Base-by-base conservation (phyloP, 1,140 invertebrate species). In the Papilio machaon region DNA sequence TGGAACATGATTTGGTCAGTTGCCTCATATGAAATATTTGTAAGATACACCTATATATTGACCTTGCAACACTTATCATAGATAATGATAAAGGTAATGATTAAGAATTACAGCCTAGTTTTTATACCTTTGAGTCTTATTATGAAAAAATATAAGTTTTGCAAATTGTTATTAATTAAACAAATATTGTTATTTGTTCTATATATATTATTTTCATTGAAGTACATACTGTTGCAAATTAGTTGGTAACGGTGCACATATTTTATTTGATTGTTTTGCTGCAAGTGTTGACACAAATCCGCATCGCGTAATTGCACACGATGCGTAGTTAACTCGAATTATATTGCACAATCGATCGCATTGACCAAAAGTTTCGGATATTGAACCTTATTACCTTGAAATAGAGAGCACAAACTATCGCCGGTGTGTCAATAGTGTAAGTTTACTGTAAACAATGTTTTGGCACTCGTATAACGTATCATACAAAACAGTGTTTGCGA, bases 381-480 rank as follows among this genome's bases (percentile, higher is more conserved):
- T 30, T 78, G 35, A 74, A 82, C 74, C 82, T 82, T 82, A 80
- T 78, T 47, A 6, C 43, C 15, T 52, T 60, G 70, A 13, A 8
- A 84, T 67, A 83, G 73, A 19, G 60, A 35, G 23, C 30, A 13
- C 23, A 64, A 30, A 58, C 70, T 82, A 81, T 76, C 79, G 64
- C 58, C 43, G 82, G 74, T 74, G 43, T 84, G 81, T 82, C 81
- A 84, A 81, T 84, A 84, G 73, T 82, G 67, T 82, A 81, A 84
- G 64, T 76, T 81, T 80, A 84, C 81, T 52, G 73, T 75, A 75
- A 75, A 75, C 73, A 75, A 52, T 46, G 46, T 75, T 75, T 75
- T 75, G 73, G 73, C 73, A 75, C 47, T 75, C 19, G 6, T 47
- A 49, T 74, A 46, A 64, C n/a, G 73, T 49, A 52, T 49, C 73